Base-by-base conservation (phyloP, 2,888 invertebrate genomes). In the Halictus quadricinctus region DNA sequence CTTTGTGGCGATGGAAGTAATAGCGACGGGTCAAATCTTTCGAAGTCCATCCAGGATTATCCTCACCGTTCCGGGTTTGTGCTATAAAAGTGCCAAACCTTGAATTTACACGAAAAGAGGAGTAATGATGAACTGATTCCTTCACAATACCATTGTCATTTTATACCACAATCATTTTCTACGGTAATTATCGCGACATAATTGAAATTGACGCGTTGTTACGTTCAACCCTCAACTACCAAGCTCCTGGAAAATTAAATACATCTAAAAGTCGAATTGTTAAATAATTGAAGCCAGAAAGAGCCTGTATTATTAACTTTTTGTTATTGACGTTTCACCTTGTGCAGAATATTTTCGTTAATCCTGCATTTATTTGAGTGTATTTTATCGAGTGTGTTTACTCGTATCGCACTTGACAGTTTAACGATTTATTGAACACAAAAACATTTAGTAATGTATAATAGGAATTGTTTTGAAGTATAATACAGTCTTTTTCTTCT, bases 1-100 rank as follows among this genome's bases (percentile, higher is more conserved):
- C 89, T 92, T 93, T 91, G 93, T 93, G 92, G 92, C 89, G 92
- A 92, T 91, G 91, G 90, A 90, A 92, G 92, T 92, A 92, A 92
- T 91, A 93, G 90, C 90, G 90, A 89, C 41, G 70, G 82, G 92
- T 93, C 91, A 91, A 93, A 91, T 93, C 92, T 90, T 88, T 91
- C 88, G 91, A 92, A 92, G 91, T 90, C 92, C 89, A 89, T 89
- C 91, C 89, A 85, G 90, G 91, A 93, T 93, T 92, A 93, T 91
- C 18, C 18, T 29, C 36, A 29, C 64, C 29, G 64, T 29, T 64
- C 36, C 29, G 8, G 29, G 64, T 29, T 29, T 64, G 18, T 6
- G 1, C 64, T 29, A 64, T 3, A 29, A 64, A 29, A 64, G 29
- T 18, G 18, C 7, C 29, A 18, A 64, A 15, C 58, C 58, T 10